Evolutionary conservation across 2,888 invertebrate genomes (phyloP).

Genomic region (Limnephilus auricula): DNA sequence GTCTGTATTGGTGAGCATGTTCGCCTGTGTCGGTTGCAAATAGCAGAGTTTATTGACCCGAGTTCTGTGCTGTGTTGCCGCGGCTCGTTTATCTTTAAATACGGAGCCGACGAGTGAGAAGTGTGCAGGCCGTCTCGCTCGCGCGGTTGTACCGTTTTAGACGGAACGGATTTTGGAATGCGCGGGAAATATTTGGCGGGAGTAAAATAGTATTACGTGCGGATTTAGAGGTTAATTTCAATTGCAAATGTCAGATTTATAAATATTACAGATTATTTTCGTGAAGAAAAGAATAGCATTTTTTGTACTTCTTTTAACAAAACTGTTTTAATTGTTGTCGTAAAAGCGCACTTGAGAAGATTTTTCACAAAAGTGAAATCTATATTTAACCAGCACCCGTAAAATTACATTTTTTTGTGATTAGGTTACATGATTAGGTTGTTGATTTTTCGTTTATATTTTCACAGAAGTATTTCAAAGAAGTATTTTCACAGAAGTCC

Average conservation of each 20-base stretch:
- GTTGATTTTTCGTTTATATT: too few species aligned
- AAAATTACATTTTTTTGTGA: too few species aligned
- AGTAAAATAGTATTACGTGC: not conserved
- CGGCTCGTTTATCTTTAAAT: not conserved
- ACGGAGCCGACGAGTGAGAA: conserved; percentile 17
- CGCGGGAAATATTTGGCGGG: conserved; percentile 34
- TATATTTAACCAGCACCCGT: too few species aligned
- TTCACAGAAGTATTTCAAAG: too few species aligned
- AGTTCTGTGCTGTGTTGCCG: conserved; percentile 3
- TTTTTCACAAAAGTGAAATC: too few species aligned
- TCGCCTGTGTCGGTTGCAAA: not conserved
- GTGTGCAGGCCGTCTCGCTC: not conserved
- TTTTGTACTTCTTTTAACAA: too few species aligned
- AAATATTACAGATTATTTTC: not conserved
- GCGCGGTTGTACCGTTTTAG: not conserved
- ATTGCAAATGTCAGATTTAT: not conserved
- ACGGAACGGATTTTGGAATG: not conserved
- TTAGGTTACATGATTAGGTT: too few species aligned
- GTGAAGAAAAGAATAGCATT: not conserved
- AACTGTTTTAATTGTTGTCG: too few species aligned
- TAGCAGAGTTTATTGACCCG: not conserved
- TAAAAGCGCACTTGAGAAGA: too few species aligned
- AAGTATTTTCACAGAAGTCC: too few species aligned
- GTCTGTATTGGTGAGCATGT: not conserved
- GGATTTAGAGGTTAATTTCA: not conserved